phyloP scores from a whole-genome alignment of 2,797 vertebrate species.

The Pyrocephalus nanus region DNA sequence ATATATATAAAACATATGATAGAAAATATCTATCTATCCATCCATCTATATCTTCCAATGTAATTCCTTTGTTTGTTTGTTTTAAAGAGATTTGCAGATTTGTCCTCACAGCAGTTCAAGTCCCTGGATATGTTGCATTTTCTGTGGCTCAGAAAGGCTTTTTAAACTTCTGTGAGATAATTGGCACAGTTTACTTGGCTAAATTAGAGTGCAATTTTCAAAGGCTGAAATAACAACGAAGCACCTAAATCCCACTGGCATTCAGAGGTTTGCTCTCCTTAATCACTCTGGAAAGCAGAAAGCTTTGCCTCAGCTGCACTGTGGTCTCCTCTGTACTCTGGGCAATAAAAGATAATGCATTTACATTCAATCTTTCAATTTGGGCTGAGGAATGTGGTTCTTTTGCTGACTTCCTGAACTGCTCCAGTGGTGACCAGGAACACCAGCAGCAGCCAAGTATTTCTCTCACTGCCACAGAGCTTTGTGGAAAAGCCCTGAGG shows the following conservation, averaged over 20 bases:
- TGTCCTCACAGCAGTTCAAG: neutral
- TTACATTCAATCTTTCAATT: neutral
- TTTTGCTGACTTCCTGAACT: neutral
- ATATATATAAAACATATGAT: neutral
- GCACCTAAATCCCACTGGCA: neutral
- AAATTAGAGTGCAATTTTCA: slow-evolving; percentile 22
- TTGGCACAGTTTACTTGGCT: slow-evolving; percentile 12
- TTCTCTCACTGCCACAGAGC: neutral
- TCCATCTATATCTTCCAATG: neutral
- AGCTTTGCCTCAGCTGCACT: neutral
- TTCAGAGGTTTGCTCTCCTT: neutral
- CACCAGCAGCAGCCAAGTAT: neutral
- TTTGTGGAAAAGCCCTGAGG: rapidly evolving
- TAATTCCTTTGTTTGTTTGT: neutral
- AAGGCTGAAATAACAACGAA: slow-evolving; percentile 7
- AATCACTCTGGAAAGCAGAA: slow-evolving; percentile 17
- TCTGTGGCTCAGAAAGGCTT: neutral
- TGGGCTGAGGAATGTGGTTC: neutral
- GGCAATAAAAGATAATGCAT: neutral
- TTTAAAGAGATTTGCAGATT: neutral
- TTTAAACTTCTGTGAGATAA: slow-evolving; percentile 1
- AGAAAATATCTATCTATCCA: neutral
- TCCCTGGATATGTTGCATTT: neutral
- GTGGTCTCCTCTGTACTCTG: neutral
- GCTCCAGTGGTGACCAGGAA: neutral